Percentiles rank a stretch among this genome's conserved stretches.
phyloP scores from a whole-genome alignment of 2,888 invertebrate species.

The Mycogona germanica region DNA sequence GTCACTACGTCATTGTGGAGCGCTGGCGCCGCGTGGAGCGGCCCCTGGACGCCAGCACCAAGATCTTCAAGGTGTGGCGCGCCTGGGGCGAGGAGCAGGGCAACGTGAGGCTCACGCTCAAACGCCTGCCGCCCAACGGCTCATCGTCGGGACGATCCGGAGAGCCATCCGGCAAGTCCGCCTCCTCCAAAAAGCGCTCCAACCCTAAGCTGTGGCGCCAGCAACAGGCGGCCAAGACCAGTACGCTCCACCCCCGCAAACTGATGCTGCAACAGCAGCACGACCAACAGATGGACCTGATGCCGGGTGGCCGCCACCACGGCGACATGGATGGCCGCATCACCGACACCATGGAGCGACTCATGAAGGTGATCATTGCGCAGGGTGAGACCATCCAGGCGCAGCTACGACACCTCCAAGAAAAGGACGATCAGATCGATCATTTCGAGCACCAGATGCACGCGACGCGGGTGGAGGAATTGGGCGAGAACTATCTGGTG shows the following conservation, averaged over 20 bases:
- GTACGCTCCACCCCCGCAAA: constrained; percentile 15
- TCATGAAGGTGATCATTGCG: constrained; percentile 40
- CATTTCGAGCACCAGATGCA: constrained; percentile 65
- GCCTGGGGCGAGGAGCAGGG: constrained; percentile 62
- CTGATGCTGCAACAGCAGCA: constrained; percentile 8
- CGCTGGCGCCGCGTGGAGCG: constrained; percentile 65
- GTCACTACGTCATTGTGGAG: constrained; percentile 58
- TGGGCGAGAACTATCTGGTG: constrained; percentile 64
- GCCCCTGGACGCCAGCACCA: constrained; percentile 53
- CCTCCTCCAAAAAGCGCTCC: background rate
- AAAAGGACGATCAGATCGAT: constrained; percentile 65
- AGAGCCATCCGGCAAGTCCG: constrained; percentile 15
- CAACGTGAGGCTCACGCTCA: constrained; percentile 40
- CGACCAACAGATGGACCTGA: background rate
- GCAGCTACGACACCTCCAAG: constrained; percentile 39
- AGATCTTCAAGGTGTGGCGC: constrained; percentile 62
- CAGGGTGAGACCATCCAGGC: constrained; percentile 47
- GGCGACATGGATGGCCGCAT: constrained; percentile 18
- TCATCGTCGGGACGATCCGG: no score
- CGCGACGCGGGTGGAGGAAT: constrained; percentile 54
- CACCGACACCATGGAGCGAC: constrained; percentile 39
- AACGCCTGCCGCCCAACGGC: constrained; percentile 25
- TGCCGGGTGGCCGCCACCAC: no score
- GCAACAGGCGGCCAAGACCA: background rate
- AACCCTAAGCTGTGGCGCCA: constrained; percentile 12